Evolutionary conservation across 2,797 vertebrate genomes (phyloP), one percentile per base, ranked within the genome.

Genomic region (Pempheris klunzingeri): DNA sequence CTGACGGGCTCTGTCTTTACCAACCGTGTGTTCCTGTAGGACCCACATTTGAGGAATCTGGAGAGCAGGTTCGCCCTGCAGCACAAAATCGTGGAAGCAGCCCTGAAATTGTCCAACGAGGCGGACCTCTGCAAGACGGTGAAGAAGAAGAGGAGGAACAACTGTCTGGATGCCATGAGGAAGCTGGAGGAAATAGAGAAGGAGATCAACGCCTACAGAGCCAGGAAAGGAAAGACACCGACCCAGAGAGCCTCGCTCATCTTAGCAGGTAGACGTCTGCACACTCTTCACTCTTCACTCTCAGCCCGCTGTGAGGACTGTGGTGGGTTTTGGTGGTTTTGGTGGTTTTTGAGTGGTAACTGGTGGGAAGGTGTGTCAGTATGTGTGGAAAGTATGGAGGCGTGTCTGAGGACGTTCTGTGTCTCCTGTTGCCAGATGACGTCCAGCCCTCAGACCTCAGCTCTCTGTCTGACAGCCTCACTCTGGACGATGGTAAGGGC

Each of bases 41-140:
- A 99, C 81, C 97, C 98, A 4, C 62, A 95, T 74, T 88, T 99
- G 74, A 96, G 97, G 84, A 96, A 97, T 83, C 86, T 99, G 89
- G 98, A 99, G 91, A 96, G 96, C 90, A 96, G 94, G 83, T 98
- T 99, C 71, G 92, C 97, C 15, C 95, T 99, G 78, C 98, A 99
- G 88, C 97, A 97, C 82, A 98, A 98, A 91, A 94, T 99, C 17
- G 97, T 99, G 26, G 97, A 99, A 91, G 98, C 98, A 3, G 96
- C 96, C 0, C 94, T 96, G 85, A 99, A 97, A 90, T 94, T 99
- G 15, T 95, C 97, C 67, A 94, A 34, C 0, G 98, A 99, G 88
- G 92, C 90, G 0, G 98, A 99, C 78, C 93, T 98, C 39, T 92
- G 94, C 83, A 99, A 99, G 93, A 99, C 97, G 0, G 96, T 98